A percentile compares a stretch with the other conserved stretches of the same genome.
These are phyloP conservation scores for Crenuchus spilurus DNA, from an alignment of 2,797 vertebrate species.

Conservation along the genomic window DNA sequence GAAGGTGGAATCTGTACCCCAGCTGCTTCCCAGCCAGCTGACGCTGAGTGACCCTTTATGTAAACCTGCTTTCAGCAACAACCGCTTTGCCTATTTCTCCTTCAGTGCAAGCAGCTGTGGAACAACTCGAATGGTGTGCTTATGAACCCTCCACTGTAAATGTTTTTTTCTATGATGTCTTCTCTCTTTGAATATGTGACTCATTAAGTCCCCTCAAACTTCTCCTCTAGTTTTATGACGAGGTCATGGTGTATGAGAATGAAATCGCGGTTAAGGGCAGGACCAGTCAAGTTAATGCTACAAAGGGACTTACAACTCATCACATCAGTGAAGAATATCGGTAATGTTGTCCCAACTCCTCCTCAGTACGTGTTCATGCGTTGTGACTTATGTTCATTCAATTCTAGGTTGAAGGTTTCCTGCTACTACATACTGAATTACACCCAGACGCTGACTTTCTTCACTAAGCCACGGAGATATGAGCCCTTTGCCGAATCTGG, in stretches of 20 bases:
- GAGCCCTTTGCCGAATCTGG: conserved; percentile 65
- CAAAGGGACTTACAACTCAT: not conserved
- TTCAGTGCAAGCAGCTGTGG: conserved; percentile 74
- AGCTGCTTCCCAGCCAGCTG: conserved; percentile 69
- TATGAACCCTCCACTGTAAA: not conserved
- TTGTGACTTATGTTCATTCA: not conserved
- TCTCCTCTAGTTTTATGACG: conserved; percentile 68
- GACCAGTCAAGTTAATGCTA: not conserved
- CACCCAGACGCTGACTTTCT: conserved; percentile 59
- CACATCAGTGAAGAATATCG: conserved; percentile 63
- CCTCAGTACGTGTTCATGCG: too few relatives aligned
- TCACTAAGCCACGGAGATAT: conserved; percentile 39
- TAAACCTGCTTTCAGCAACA: conserved; percentile 67
- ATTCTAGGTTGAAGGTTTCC: conserved; percentile 66
- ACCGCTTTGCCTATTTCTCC: conserved; percentile 70
- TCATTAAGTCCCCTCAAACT: not conserved
- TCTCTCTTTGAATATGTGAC: not conserved
- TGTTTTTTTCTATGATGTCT: not conserved
- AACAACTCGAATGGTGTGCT: conserved; percentile 71
- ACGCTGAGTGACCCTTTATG: conserved; percentile 78
- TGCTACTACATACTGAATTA: conserved; percentile 73
- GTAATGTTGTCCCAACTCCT: conserved; percentile 49
- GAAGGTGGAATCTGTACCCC: conserved; percentile 71
- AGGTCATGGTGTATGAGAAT: conserved; percentile 78
- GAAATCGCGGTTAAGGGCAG: conserved; percentile 60